These are phyloP conservation scores for Luffia ferchaultella DNA, from an alignment of 2,888 invertebrate genomes.

Conservation along the genomic window DNA sequence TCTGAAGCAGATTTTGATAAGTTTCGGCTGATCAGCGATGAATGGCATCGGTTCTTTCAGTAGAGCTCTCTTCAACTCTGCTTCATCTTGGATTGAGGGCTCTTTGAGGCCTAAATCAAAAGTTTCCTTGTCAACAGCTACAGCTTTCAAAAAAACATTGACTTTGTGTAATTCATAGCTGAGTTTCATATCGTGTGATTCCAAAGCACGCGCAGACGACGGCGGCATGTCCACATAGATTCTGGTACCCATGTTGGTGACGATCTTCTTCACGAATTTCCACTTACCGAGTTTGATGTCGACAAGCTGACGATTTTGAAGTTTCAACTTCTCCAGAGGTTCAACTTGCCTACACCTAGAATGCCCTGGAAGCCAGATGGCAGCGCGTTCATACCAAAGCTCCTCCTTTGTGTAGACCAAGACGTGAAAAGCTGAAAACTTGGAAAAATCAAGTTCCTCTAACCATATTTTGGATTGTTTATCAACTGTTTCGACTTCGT, in stretches of 20 bases:
- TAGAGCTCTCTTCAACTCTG: slow-evolving; percentile 20
- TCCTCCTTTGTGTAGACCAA: slow-evolving; percentile 47
- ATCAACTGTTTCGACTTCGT: slow-evolving; percentile 38
- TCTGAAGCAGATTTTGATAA: slow-evolving; percentile 35
- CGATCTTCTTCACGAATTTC: slow-evolving; percentile 47
- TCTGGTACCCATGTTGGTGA: slow-evolving; percentile 39
- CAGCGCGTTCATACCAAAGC: slow-evolving; percentile 50
- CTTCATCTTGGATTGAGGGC: slow-evolving; percentile 18
- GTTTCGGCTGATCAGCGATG: slow-evolving; percentile 19
- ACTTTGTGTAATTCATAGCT: slow-evolving; percentile 54
- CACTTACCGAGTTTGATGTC: slow-evolving; percentile 41
- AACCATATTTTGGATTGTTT: slow-evolving; percentile 39
- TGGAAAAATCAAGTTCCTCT: slow-evolving; percentile 34
- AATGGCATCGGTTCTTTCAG: slow-evolving; percentile 34
- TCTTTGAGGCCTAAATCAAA: slow-evolving; percentile 42
- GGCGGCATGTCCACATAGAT: slow-evolving; percentile 54
- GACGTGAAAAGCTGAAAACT: slow-evolving; percentile 32
- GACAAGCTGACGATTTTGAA: slow-evolving; percentile 38
- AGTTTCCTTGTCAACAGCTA: slow-evolving; percentile 45
- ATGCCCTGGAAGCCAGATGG: slow-evolving; percentile 51
- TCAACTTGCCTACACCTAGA: slow-evolving; percentile 33
- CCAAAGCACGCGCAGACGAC: slow-evolving; percentile 40
- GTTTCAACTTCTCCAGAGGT: slow-evolving; percentile 38
- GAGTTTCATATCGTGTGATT: slow-evolving; percentile 37
- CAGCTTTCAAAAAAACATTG: slow-evolving; percentile 40